phyloP scores from a whole-genome alignment of 2,888 invertebrate species.

The Volucella inflata region DNA sequence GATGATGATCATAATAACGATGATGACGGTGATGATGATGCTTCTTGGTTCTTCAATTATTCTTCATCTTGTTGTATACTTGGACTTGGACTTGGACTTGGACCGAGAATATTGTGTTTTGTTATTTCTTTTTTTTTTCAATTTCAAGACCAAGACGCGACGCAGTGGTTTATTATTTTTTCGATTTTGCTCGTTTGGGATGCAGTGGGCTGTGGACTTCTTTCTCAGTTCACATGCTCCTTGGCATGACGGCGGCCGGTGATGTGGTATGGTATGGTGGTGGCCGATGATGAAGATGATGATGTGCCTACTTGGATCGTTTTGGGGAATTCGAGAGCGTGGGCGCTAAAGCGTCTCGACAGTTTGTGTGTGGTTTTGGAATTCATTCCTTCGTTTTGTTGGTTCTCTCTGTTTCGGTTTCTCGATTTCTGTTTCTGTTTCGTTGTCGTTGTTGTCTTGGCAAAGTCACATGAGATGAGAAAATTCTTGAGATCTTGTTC shows the following conservation, averaged over 20 bases:
- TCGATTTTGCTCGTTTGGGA: slow-evolving; percentile 5
- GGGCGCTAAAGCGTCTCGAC: slow-evolving; percentile 76
- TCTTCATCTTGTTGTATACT: slow-evolving; percentile 69
- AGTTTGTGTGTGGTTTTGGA: slow-evolving; percentile 75
- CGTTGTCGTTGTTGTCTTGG: slow-evolving; percentile 24
- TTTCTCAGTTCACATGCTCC: slow-evolving; percentile 69
- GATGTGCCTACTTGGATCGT: slow-evolving; percentile 73
- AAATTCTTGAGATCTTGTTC: slow-evolving; percentile 69
- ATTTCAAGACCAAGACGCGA: slow-evolving; percentile 26
- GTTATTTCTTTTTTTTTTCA: slow-evolving; percentile 18
- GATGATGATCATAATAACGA: slow-evolving; percentile 52
- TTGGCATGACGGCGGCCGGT: slow-evolving; percentile 45
- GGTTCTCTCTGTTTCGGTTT: slow-evolving; percentile 18
- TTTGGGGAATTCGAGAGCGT: slow-evolving; percentile 75
- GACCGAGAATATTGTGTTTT: slow-evolving; percentile 36
- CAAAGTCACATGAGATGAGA: slow-evolving; percentile 64
- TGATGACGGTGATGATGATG: slow-evolving; percentile 60
- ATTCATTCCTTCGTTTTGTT: slow-evolving; percentile 62
- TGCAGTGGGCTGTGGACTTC: slow-evolving; percentile 50
- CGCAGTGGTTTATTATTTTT: slow-evolving; percentile 25
- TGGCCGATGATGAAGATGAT: slow-evolving; percentile 68
- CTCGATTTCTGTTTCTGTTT: slow-evolving; percentile 27
- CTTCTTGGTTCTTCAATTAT: slow-evolving; percentile 74
- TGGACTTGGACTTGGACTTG: not conserved
- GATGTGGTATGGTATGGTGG: slow-evolving; percentile 44